These are phyloP conservation scores for Esox masquinongy DNA, from an alignment of 2,797 vertebrate genomes.

Conservation along the genomic window DNA sequence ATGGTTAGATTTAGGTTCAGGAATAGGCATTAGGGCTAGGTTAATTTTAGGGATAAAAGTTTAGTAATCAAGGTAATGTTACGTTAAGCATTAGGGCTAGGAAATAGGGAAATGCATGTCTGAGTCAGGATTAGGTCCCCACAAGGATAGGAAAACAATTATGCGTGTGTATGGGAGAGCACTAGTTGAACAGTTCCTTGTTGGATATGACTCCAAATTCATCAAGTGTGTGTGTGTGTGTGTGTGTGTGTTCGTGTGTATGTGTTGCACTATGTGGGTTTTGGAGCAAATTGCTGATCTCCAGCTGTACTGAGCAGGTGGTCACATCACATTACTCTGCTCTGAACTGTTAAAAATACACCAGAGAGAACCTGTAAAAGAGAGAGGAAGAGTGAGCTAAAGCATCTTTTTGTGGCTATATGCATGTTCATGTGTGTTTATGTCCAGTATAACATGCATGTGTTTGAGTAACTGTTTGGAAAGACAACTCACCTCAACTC, in stretches of 20 bases:
- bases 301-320: constrained; percentile 64
- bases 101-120: background rate
- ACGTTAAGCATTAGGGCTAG: too few species aligned
- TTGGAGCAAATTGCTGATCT: constrained; percentile 24
- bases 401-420: background rate
- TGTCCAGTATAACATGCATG: constrained; percentile 18
- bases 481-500: too few species aligned
- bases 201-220: background rate
- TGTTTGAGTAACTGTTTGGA: too few species aligned
- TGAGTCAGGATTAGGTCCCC: too few species aligned
- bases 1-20: too few species aligned
- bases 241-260: constrained; percentile 4
- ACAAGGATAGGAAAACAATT: background rate
- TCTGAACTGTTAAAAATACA: constrained; percentile 28
- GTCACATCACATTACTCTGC: constrained; percentile 43
- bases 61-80: too few species aligned
- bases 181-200: background rate
- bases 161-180: background rate
- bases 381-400: constrained; percentile 14
- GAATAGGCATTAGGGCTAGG: too few species aligned
- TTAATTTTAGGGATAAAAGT: too few species aligned
- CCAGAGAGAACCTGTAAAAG: constrained; percentile 22
- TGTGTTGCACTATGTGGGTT: background rate
- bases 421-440: too few species aligned
- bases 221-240: constrained; percentile 1